phyloP scores from a whole-genome alignment of 2,888 invertebrate genomes.

The Andricus curvator region DNA sequence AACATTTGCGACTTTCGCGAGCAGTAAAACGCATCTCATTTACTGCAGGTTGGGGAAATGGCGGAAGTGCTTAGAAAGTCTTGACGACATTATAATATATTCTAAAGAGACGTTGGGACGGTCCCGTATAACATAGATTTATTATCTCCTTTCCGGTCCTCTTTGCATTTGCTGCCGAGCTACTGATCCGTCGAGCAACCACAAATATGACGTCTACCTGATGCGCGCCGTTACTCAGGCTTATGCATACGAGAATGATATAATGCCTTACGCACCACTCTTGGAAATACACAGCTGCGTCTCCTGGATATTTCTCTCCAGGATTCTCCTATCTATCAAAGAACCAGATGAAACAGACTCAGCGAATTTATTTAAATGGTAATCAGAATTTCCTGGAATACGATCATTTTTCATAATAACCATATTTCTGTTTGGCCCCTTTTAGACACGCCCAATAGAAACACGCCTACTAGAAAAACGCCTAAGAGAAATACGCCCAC shows the following conservation, averaged over 20 bases:
- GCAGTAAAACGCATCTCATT: neutral
- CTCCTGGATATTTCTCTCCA: neutral
- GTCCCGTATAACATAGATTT: conserved; percentile 13
- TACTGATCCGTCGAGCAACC: conserved; percentile 42
- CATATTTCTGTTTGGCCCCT: too few relatives aligned
- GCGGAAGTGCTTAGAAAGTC: neutral
- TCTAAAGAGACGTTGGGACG: neutral
- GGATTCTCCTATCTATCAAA: neutral
- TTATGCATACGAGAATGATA: conserved; percentile 49
- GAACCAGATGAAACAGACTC: neutral
- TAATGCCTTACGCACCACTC: conserved; percentile 41
- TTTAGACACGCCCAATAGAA: too few relatives aligned
- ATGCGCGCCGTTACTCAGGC: conserved; percentile 53
- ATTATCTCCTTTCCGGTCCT: conserved; percentile 5
- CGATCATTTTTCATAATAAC: too few relatives aligned
- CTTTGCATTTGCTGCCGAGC: neutral
- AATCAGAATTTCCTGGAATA: too few relatives aligned
- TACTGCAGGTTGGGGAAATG: neutral
- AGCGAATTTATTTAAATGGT: too few relatives aligned
- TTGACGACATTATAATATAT: conserved; percentile 27
- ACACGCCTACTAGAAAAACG: too few relatives aligned
- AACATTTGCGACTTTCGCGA: neutral
- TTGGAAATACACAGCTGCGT: conserved; percentile 47
- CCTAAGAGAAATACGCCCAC: too few relatives aligned
- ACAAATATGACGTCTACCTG: conserved; percentile 46